These are phyloP conservation scores for Branchipolynoe longqiensis DNA, from an alignment of 2,888 invertebrate genomes.

Conservation along the genomic window DNA sequence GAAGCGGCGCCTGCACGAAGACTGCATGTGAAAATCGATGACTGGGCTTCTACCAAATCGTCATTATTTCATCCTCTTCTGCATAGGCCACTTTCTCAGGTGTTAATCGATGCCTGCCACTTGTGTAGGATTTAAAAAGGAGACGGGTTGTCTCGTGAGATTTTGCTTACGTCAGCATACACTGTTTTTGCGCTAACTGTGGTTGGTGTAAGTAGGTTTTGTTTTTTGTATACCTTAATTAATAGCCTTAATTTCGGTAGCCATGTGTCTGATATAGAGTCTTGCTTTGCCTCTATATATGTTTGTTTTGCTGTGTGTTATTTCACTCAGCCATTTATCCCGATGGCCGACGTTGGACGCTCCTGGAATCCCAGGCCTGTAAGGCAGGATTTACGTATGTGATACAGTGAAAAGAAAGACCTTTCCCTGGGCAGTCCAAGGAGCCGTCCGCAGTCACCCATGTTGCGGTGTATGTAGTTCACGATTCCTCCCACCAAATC, in stretches of 20 bases:
- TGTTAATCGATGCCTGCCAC: background rate
- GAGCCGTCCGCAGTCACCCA: background rate
- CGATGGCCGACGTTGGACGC: background rate
- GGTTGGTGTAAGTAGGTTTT: background rate
- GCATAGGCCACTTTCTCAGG: background rate
- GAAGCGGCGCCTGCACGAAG: background rate
- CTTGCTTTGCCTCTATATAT: too few species aligned
- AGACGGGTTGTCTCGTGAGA: background rate
- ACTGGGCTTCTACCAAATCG: background rate
- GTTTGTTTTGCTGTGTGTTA: background rate
- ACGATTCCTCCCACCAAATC: background rate
- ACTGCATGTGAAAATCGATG: background rate
- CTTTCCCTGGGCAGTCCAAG: background rate
- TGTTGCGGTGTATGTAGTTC: background rate
- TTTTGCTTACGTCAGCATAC: background rate
- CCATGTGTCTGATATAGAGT: too few species aligned
- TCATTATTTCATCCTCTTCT: background rate
- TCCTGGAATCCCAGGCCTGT: constrained; percentile 30
- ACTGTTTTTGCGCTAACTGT: too few species aligned
- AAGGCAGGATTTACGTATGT: constrained; percentile 8
- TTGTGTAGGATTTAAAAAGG: background rate
- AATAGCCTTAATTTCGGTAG: too few species aligned
- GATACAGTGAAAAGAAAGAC: background rate
- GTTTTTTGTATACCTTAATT: background rate
- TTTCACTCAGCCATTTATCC: background rate